Evolutionary conservation across 2,113 vertebrate species (phyloP), one percentile per base, ranked within the genome.

Genomic region (Tragulus kanchil): DNA sequence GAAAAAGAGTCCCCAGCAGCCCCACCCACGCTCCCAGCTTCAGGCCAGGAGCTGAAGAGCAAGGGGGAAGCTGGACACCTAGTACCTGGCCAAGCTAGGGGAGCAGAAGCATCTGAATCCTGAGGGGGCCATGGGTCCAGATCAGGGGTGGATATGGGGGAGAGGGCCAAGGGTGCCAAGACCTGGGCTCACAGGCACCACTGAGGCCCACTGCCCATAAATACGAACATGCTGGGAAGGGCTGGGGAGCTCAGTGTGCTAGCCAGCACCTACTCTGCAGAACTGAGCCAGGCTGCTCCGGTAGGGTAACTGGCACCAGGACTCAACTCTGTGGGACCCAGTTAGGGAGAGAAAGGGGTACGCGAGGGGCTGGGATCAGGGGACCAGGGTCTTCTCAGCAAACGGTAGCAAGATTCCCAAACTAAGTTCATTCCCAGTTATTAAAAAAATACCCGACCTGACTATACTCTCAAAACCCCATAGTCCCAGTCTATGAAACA

Each of bases 1-100:
- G 45, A 95, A 91, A 98, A 98, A 85, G 69, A 98, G 95, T 97
- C 91, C 97, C 95, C 64, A 14, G 19, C 48, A 97, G 94, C 92
- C 85, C 92, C 96, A 90, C 94, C 96, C 69, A 61, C 48, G 61
- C 21, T 75, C 28, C 45, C 6, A 48, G 50, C 21, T 23, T 45
- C 45, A n/a, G 28, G 17, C 36, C 12, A 59, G 62, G 59, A 64
- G 12, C 7, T 50, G 28, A 69, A 89, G 50, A 75, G 77, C 26
- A 56, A 73, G 26, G 67, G 73, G 25, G 3, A 21, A 78, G 48
- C 17, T 5, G 14, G 23, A 81, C 17, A n/a, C 23, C 21, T 5
- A 45, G 23, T 25, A 67, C n/a, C 48, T 10, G 21, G 14, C 0
- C 25, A 86, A 59, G 78, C 6, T 36, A 14, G 12, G 19, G 54